Percentiles rank a stretch among this genome's conserved stretches.
phyloP scores from a whole-genome alignment of 2,113 vertebrate genomes.

The Gambusia holbrooki region DNA sequence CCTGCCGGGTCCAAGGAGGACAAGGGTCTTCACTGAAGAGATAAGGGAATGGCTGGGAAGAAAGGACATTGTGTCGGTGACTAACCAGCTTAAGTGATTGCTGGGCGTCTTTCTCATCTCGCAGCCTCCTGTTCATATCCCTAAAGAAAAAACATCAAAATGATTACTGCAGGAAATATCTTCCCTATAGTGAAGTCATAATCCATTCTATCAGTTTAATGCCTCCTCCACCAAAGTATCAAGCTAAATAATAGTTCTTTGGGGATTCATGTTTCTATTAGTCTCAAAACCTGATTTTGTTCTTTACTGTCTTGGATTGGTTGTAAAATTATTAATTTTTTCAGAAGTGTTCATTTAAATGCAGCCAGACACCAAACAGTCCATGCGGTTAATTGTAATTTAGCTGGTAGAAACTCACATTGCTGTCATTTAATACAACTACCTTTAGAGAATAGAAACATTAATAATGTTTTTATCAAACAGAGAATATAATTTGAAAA shows the following conservation, averaged over 20 bases:
- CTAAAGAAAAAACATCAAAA: conserved; percentile 68
- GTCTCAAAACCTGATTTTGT: no score
- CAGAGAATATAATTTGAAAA: background rate
- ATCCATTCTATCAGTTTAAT: no score
- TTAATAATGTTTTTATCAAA: background rate
- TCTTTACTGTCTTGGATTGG: background rate
- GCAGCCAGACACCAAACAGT: background rate
- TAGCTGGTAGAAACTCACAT: background rate
- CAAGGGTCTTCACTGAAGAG: conserved; percentile 79
- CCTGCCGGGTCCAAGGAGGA: conserved; percentile 65
- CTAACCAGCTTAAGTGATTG: conserved; percentile 88
- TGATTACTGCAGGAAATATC: no score
- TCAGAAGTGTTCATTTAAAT: background rate
- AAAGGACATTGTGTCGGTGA: conserved; percentile 76
- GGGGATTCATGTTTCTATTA: no score
- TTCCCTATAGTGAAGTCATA: no score
- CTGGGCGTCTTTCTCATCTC: conserved; percentile 90
- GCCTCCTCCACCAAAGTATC: no score
- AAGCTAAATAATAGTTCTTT: no score
- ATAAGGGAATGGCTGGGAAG: conserved; percentile 67
- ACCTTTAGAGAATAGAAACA: background rate
- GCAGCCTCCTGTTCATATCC: conserved; percentile 93
- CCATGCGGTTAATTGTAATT: background rate
- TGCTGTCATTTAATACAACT: background rate
- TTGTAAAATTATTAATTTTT: background rate